Percentiles rank a stretch among this genome's conserved stretches.
These are phyloP conservation scores for Dicyrtomina minuta DNA, from an alignment of 2,888 invertebrate genomes.

Conservation along the genomic window DNA sequence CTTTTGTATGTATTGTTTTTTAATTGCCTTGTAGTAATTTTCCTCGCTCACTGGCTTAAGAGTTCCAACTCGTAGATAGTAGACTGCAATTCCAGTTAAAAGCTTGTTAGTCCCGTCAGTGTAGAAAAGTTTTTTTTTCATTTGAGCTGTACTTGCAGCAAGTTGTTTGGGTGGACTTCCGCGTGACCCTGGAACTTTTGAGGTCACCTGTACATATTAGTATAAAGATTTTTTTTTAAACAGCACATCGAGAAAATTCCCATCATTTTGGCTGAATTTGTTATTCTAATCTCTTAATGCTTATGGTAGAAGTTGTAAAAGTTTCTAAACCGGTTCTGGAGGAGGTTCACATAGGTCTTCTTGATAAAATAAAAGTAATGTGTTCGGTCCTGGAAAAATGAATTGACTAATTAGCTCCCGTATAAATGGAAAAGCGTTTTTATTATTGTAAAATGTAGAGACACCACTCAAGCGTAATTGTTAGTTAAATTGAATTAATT, in stretches of 20 bases:
- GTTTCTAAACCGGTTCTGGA: slow-evolving; percentile 56
- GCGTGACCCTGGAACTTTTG: slow-evolving; percentile 36
- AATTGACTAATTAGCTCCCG: too few species aligned
- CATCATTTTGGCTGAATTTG: neutral
- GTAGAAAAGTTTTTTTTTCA: slow-evolving; percentile 76
- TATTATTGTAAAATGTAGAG: too few species aligned
- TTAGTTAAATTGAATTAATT: too few species aligned
- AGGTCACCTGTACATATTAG: slow-evolving; percentile 13
- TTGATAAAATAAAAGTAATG: slow-evolving; percentile 86
- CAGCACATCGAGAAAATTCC: too few species aligned
- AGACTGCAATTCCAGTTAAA: slow-evolving; percentile 79
- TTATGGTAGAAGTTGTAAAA: neutral
- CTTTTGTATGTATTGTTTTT: neutral
- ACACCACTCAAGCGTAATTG: too few species aligned
- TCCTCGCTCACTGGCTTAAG: slow-evolving; percentile 85
- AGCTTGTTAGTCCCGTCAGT: slow-evolving; percentile 76
- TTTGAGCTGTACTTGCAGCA: slow-evolving; percentile 51
- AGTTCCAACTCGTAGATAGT: slow-evolving; percentile 78
- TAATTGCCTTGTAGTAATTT: slow-evolving; percentile 87
- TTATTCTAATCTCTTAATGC: too few species aligned
- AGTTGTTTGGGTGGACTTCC: slow-evolving; percentile 50
- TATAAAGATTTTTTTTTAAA: too few species aligned
- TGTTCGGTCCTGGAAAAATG: slow-evolving; percentile 82
- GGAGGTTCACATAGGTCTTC: slow-evolving; percentile 71
- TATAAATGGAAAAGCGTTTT: too few species aligned